Evolutionary conservation across 1,140 invertebrate genomes (phyloP).

Genomic region (Chelonus insularis): DNA sequence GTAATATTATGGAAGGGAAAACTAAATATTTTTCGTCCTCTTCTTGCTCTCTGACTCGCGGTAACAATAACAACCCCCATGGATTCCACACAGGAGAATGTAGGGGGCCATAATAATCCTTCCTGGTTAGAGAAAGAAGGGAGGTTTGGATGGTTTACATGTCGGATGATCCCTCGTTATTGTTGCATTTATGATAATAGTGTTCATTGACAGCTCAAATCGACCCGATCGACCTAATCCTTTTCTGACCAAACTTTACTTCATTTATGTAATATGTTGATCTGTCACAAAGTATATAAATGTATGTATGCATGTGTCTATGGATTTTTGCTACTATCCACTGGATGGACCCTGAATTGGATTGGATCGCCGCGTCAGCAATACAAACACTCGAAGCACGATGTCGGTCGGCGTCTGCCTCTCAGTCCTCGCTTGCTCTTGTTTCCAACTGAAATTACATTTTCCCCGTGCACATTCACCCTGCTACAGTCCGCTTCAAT

Average conservation of each 20-base stretch:
- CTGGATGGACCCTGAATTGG: slow-evolving; percentile 50
- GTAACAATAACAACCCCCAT: slow-evolving; percentile 56
- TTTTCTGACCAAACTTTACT: too few species aligned
- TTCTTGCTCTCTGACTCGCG: slow-evolving; percentile 33
- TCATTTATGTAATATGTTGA: too few species aligned
- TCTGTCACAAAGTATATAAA: too few species aligned
- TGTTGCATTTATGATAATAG: slow-evolving; percentile 62
- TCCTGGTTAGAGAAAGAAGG: slow-evolving; percentile 32
- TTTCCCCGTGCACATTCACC: slow-evolving; percentile 47
- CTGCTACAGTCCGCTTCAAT: slow-evolving; percentile 38
- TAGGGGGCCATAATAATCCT: slow-evolving; percentile 48
- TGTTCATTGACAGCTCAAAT: slow-evolving; percentile 18
- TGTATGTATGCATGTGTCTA: slow-evolving; percentile 33
- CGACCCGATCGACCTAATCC: background rate
- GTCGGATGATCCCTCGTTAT: slow-evolving; percentile 61
- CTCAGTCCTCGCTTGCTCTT: slow-evolving; percentile 45
- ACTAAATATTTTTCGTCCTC: slow-evolving; percentile 14
- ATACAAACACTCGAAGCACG: slow-evolving; percentile 58
- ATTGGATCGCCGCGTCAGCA: slow-evolving; percentile 60
- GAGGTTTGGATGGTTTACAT: slow-evolving; percentile 50
- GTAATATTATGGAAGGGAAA: slow-evolving; percentile 47
- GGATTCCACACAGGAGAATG: slow-evolving; percentile 42
- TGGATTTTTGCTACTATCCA: slow-evolving; percentile 38
- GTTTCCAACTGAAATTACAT: slow-evolving; percentile 60
- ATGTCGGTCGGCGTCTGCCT: slow-evolving; percentile 46